Base-by-base conservation (phyloP, 2,797 vertebrate genomes). In the Tauraco hartlaubi region DNA sequence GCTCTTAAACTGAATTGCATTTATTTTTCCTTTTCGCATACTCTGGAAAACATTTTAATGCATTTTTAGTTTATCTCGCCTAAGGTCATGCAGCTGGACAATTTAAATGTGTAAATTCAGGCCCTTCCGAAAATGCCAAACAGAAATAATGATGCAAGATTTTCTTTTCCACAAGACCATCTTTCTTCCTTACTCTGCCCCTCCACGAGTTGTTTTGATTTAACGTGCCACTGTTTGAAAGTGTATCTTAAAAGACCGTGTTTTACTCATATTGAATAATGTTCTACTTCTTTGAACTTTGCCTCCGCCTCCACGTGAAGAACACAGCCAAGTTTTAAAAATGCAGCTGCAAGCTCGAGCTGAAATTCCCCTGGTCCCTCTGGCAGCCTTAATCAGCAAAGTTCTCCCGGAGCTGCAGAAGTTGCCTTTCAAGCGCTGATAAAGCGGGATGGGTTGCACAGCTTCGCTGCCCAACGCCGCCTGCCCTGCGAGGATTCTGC, bases 281-380 rank as follows among this genome's bases (percentile, higher is more conserved):
- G 91, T 96, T 97, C 94, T 87, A 92, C 90, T 69, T 96, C 96
- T 97, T 93, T 96, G 96, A 97, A 97, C 96, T 93, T 78, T 86
- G 82, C 78, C 68, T 96, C 92, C 81, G 82, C 78, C 68, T 96
- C 93, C 81, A 9, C 58, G 18, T 35, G 88, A 94, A 96, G 89
- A 97, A 75, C 86, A 81, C 74, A 95, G 94, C 85, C 83, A 66
- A 63, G 51, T 91, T 94, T 85, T 85, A 56, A 93, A 82, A 80
- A 95, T 73, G 77, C 94, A 90, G 78, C 94, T 91, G 78, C 75
- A 78, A 92, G 95, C 95, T 90, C 5, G 58, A 85, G 72, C 94
- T 78, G 75, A 79, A 92, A 96, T 96, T 93, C 97, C 95, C 95
- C 80, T 46, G 82, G 75, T 91, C 84, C 94, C 80, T 85, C 85